A percentile compares a stretch with the other conserved stretches of the same genome.
These are phyloP conservation scores for Coracias cyanogaster DNA, from an alignment of 2,797 vertebrate genomes.

Conservation along the genomic window DNA sequence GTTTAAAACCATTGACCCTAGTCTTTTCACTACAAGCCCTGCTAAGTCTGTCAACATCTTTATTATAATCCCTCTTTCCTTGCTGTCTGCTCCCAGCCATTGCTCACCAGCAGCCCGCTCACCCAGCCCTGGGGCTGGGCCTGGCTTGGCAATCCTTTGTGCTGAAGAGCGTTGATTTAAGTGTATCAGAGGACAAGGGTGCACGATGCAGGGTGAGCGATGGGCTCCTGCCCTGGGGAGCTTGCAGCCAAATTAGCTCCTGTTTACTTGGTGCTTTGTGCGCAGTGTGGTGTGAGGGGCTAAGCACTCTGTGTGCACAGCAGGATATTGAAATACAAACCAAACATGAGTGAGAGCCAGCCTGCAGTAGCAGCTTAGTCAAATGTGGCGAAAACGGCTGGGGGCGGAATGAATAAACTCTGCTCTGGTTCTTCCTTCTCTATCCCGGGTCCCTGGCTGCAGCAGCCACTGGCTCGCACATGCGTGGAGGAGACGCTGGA, in stretches of 20 bases:
- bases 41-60: neutral
- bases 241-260: slow-evolving; percentile 12
- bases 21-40: neutral
- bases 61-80: neutral
- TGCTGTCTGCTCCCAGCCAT: neutral
- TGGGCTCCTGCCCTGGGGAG: neutral
- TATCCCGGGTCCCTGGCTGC: rapidly evolving
- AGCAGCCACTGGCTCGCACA: neutral
- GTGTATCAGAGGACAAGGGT: neutral
- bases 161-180: neutral
- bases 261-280: neutral
- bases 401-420: neutral
- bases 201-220: neutral
- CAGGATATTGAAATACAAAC: neutral
- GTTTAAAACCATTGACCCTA: neutral
- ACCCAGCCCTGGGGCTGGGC: no score
- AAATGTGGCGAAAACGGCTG: neutral
- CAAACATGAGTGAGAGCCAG: neutral
- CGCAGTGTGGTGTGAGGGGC: neutral
- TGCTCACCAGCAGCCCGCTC: neutral
- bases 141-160: neutral
- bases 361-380: neutral
- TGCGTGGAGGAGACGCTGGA: neutral
- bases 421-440: neutral
- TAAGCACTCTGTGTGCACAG: neutral